These are phyloP conservation scores for Drosophila takahashii DNA, from an alignment of 1,140 invertebrate species.

Conservation along the genomic window DNA sequence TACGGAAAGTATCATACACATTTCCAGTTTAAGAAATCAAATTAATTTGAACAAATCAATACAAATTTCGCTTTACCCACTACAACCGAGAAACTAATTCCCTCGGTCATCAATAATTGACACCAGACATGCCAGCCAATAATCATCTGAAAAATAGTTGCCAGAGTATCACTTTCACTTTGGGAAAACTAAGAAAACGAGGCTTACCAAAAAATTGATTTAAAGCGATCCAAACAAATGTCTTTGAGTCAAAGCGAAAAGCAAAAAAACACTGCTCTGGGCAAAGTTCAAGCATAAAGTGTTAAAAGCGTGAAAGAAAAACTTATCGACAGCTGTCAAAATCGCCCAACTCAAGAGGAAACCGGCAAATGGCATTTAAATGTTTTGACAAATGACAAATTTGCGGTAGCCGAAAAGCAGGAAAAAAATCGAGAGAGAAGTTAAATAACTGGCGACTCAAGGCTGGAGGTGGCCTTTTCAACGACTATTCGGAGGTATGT, in stretches of 20 bases:
- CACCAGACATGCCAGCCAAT: slow-evolving; percentile 28
- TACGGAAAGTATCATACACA: not conserved
- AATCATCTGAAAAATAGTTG: slow-evolving; percentile 15
- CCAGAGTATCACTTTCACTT: slow-evolving; percentile 43
- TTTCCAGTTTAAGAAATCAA: not conserved
- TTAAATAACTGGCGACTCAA: slow-evolving; percentile 34
- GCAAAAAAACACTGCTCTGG: slow-evolving; percentile 43
- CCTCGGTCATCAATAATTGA: slow-evolving; percentile 31
- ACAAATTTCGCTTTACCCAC: not conserved
- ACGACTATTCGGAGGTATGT: slow-evolving; percentile 23
- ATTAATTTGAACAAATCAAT: not conserved
- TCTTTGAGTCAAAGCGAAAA: slow-evolving; percentile 39
- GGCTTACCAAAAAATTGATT: slow-evolving; percentile 43
- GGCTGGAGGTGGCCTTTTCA: slow-evolving; percentile 49
- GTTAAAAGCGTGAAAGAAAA: slow-evolving; percentile 72
- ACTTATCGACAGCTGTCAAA: slow-evolving; percentile 81
- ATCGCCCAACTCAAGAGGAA: slow-evolving; percentile 37
- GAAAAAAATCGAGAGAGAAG: slow-evolving; percentile 23
- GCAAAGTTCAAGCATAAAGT: slow-evolving; percentile 56
- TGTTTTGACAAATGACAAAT: slow-evolving; percentile 83
- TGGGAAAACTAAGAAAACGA: slow-evolving; percentile 8
- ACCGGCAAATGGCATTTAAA: slow-evolving; percentile 80
- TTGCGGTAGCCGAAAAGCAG: slow-evolving; percentile 73
- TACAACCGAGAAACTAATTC: not conserved
- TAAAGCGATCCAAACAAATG: slow-evolving; percentile 59